Conservation (phyloP, 2,888 invertebrate species). For the Chymomyza procnemis region DNA sequence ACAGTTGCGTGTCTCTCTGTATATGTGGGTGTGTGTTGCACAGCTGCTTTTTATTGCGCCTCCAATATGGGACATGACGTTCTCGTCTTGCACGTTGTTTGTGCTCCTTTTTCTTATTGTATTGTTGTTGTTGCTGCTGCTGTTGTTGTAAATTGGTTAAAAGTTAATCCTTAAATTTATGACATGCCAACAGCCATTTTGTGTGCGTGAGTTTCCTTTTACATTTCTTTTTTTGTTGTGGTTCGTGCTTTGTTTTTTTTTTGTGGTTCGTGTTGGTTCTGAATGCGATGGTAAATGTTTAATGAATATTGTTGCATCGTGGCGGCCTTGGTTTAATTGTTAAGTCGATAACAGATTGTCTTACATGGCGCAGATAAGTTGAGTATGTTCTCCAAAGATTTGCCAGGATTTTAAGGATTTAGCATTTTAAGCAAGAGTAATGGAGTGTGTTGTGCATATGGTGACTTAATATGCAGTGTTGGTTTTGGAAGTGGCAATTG, state of each 20-base stretch:
- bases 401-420: too few relatives aligned
- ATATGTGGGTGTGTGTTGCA: conserved; percentile 24
- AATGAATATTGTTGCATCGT: conserved; percentile 66
- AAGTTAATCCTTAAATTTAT: conserved; percentile 71
- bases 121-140: conserved; percentile 54
- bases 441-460: too few relatives aligned
- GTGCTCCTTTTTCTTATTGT: conserved; percentile 22
- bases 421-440: too few relatives aligned
- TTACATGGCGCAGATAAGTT: not conserved
- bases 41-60: conserved; percentile 69
- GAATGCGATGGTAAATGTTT: conserved; percentile 59
- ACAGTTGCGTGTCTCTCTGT: conserved; percentile 34
- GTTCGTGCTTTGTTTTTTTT: not conserved
- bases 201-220: conserved; percentile 18
- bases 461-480: too few relatives aligned
- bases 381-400: not conserved
- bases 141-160: conserved; percentile 69
- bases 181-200: conserved; percentile 67
- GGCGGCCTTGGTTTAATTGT: conserved; percentile 61
- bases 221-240: conserved; percentile 11
- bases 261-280: conserved; percentile 50
- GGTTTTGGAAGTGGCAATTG: too few relatives aligned
- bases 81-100: conserved; percentile 31
- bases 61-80: conserved; percentile 65
- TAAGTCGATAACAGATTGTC: conserved; percentile 1